Evolutionary conservation across 2,888 invertebrate genomes (phyloP), one percentile per base, ranked within the genome.

Genomic region (Apamea epomidion): DNA sequence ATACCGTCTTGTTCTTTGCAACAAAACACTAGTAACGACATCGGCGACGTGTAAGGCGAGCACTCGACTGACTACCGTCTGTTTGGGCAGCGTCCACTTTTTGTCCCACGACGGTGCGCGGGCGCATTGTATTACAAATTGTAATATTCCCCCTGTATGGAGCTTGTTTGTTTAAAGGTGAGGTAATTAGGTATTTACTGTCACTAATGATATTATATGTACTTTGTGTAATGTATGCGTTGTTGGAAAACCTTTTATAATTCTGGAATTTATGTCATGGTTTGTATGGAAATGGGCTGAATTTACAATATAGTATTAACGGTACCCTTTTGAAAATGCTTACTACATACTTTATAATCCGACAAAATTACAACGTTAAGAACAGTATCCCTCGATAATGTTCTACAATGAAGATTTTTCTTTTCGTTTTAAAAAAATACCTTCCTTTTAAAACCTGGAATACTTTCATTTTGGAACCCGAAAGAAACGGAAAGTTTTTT

Each of bases 51-150:
- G 87, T 89, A 90, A 85, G 91, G 91, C 74, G 73, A 85, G 90
- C 91, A 83, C 87, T 85, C 82, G 90, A 83, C 85, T 68, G 88
- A 87, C 88, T 93, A 92, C 91, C 71, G 78, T 75, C 90, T 89
- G 80, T 89, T 90, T 88, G 90, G 93, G 94, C 91, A 90, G 88
- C 82, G 91, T 85, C 95, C 85, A 94, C 92, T 95, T 95, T 95
- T 95, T 95, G 90, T 88, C 32, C 79, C 67, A 5, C 45, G 1
- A 65, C 80, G 78, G 79, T 78, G 78, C 78, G 74, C 83, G 62
- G 32, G 70, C 81, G 87, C 93, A 95, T 95, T 96, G 96, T 96
- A 95, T 95, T 94, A 95, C 96, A 96, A 96, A 96, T 96, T 96
- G 95, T 95, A 95, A 95, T 95, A 95, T 91, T 90, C 91, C 83